Conservation (phyloP, 1,140 invertebrate genomes). For the Tachypleus tridentatus region DNA sequence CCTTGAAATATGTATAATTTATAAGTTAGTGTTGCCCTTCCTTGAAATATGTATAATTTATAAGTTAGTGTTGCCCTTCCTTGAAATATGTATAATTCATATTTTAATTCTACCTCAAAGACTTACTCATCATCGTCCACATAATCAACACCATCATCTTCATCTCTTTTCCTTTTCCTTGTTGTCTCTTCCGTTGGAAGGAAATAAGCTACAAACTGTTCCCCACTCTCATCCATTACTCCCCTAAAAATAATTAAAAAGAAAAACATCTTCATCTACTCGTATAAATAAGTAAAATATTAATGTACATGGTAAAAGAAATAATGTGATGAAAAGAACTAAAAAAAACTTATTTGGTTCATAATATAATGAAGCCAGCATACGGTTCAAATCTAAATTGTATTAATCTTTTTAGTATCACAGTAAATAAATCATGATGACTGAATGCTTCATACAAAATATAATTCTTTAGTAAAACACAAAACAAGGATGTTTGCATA, state of each 20-base stretch:
- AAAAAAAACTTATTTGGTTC: constrained; percentile 1
- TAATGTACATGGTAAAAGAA: not conserved
- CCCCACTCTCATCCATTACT: constrained; percentile 89
- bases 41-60: too few species aligned
- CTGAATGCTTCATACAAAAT: too few species aligned
- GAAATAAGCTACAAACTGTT: constrained; percentile 98
- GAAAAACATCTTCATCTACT: constrained; percentile 4
- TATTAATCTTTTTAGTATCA: too few species aligned
- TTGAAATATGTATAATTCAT: too few species aligned
- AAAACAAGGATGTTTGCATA: too few species aligned
- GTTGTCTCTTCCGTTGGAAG: constrained; percentile 86
- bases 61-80: too few species aligned
- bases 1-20: too few species aligned
- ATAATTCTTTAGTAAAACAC: too few species aligned
- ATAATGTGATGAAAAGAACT: constrained; percentile 5
- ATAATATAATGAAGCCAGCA: too few species aligned
- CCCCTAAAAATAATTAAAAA: constrained; percentile 18
- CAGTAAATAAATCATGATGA: too few species aligned
- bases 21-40: too few species aligned
- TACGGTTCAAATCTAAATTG: too few species aligned
- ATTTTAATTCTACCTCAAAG: not conserved
- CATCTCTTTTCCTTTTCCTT: constrained; percentile 69
- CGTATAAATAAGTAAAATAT: not conserved
- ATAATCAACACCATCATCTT: constrained; percentile 63
- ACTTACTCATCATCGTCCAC: constrained; percentile 66